phyloP scores from a whole-genome alignment of 2,888 invertebrate genomes.

The Amphimallon solstitiale region DNA sequence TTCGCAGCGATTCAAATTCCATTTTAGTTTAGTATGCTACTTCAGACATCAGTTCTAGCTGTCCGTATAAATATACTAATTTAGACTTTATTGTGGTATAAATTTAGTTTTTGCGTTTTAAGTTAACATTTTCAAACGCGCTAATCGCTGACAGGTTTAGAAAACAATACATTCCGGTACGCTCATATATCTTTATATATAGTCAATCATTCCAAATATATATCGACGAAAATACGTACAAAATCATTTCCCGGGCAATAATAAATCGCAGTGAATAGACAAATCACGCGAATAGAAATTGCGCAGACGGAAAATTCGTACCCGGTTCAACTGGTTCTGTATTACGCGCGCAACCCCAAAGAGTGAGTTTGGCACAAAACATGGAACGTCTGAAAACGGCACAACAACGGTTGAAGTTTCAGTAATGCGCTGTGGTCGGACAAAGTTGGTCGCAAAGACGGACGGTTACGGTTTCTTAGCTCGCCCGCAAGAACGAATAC shows the following conservation, averaged over 20 bases:
- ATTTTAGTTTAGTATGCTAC: too few species aligned
- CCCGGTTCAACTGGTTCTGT: slow-evolving; percentile 17
- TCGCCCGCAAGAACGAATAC: slow-evolving; percentile 14
- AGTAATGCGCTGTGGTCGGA: slow-evolving; percentile 24
- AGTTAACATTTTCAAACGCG: too few species aligned
- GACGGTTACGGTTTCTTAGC: not conserved
- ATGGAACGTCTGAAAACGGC: slow-evolving; percentile 29
- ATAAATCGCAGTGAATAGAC: slow-evolving; percentile 29
- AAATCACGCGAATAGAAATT: slow-evolving; percentile 31
- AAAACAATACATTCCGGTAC: too few species aligned
- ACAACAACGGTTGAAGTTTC: slow-evolving; percentile 29
- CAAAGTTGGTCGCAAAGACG: slow-evolving; percentile 23
- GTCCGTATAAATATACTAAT: too few species aligned
- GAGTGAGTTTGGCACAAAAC: slow-evolving; percentile 11
- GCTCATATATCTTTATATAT: too few species aligned
- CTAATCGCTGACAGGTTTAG: too few species aligned
- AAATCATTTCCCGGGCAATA: slow-evolving; percentile 4
- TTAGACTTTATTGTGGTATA: too few species aligned
- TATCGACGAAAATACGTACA: not conserved
- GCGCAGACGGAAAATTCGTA: slow-evolving; percentile 33
- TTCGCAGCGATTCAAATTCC: too few species aligned
- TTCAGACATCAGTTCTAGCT: too few species aligned
- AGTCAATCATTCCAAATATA: not conserved
- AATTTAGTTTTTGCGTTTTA: too few species aligned
- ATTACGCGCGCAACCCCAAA: slow-evolving; percentile 29